These are phyloP conservation scores for Drosophila tristis DNA, from an alignment of 1,140 invertebrate species.

Conservation along the genomic window DNA sequence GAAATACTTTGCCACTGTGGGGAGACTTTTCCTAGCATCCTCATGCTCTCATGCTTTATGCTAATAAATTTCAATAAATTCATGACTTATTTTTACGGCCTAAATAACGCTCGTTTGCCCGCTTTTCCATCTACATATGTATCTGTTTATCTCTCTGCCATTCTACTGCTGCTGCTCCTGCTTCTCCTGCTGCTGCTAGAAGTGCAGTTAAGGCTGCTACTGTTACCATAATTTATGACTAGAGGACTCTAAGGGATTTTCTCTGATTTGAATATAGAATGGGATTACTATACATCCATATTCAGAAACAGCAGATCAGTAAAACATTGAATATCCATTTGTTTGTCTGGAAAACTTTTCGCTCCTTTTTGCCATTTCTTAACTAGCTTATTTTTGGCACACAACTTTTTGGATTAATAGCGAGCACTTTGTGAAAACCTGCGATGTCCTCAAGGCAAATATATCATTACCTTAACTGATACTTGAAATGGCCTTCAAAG, in stretches of 20 bases:
- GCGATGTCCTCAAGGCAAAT: no score
- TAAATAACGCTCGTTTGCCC: conserved; percentile 20
- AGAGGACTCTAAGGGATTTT: conserved; percentile 45
- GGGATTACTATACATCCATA: background rate
- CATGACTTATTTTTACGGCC: conserved; percentile 72
- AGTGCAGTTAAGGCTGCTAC: conserved; percentile 43
- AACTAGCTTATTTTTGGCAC: no score
- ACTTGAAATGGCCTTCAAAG: no score
- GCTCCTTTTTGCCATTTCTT: no score
- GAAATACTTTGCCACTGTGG: conserved; percentile 31
- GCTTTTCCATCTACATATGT: conserved; percentile 3
- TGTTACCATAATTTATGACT: conserved; percentile 51
- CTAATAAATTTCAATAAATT: conserved; percentile 81
- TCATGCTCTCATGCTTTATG: conserved; percentile 23
- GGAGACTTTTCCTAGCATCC: conserved; percentile 42
- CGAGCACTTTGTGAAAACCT: background rate
- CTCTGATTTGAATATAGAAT: conserved; percentile 13
- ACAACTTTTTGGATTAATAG: background rate
- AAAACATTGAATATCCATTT: background rate
- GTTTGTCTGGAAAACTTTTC: background rate
- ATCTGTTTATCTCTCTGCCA: conserved; percentile 5
- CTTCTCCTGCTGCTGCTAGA: conserved; percentile 56
- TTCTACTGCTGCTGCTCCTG: conserved; percentile 18
- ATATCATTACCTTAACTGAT: no score
- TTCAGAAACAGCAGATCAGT: no score